Percentiles rank a stretch among this genome's conserved stretches.
Conservation (phyloP, 2,113 vertebrate species). For the Polypterus bichir region DNA sequence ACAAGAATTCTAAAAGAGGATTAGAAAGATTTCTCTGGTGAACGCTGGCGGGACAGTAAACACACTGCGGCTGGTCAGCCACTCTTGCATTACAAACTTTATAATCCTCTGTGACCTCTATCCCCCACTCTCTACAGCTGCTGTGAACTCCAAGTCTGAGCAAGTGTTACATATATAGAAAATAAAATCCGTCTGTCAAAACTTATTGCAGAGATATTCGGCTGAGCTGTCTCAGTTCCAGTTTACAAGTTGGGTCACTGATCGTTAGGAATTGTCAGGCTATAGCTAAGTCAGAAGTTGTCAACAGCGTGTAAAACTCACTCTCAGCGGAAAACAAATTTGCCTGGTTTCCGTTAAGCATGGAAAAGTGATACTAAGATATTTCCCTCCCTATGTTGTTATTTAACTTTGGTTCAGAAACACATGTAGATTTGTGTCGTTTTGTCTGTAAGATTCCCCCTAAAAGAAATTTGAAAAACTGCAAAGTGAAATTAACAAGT, state of each 20-base stretch:
- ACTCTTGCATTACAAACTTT: too few species aligned
- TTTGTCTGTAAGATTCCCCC: too few species aligned
- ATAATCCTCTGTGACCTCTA: too few species aligned
- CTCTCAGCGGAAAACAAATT: slow-evolving; percentile 23
- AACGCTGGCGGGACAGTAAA: too few species aligned
- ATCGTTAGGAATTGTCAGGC: slow-evolving; percentile 20
- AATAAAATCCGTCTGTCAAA: neutral
- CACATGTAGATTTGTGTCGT: neutral
- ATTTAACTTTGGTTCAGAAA: neutral
- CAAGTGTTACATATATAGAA: neutral
- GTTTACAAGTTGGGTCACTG: neutral
- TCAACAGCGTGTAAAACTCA: slow-evolving; percentile 3
- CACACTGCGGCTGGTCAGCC: too few species aligned
- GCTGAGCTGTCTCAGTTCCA: neutral
- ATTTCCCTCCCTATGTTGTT: slow-evolving; percentile 4
- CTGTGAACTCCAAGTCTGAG: too few species aligned
- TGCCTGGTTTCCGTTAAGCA: slow-evolving; percentile 23
- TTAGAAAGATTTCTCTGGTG: neutral
- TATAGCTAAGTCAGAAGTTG: slow-evolving; percentile 6
- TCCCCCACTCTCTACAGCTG: too few species aligned
- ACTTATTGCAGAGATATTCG: neutral
- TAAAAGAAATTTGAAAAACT: neutral
- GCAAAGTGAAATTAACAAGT: slow-evolving; percentile 8
- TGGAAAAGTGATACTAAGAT: slow-evolving; percentile 1
- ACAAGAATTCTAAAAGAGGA: neutral